phyloP scores from a whole-genome alignment of 1,140 invertebrate species.

The Pomacea maculata region DNA sequence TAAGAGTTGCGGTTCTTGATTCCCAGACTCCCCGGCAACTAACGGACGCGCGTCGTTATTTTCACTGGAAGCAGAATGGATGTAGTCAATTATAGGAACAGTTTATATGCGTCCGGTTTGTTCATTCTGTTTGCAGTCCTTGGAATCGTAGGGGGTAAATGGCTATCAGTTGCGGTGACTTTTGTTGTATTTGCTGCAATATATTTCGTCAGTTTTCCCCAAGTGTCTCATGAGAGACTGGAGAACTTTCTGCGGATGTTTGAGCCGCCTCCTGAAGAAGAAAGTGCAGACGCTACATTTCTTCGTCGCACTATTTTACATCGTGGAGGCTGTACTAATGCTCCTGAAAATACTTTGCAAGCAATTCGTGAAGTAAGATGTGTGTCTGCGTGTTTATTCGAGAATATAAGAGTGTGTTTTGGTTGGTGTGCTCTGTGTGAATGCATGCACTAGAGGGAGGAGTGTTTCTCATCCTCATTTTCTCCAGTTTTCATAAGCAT shows the following conservation, averaged over 20 bases:
- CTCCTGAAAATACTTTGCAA: slow-evolving; percentile 78
- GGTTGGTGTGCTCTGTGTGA: too few species aligned
- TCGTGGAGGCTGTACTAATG: slow-evolving; percentile 76
- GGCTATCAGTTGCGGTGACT: background rate
- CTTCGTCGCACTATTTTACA: slow-evolving; percentile 69
- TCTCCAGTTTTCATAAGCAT: background rate
- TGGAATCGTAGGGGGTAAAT: background rate
- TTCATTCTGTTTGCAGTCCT: background rate
- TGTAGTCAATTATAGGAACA: background rate
- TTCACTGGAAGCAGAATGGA: background rate
- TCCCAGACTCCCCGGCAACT: background rate
- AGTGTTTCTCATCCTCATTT: too few species aligned
- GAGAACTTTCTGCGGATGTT: background rate
- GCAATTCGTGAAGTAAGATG: slow-evolving; percentile 74
- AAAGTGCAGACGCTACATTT: background rate
- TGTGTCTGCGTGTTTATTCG: too few species aligned
- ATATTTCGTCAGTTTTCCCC: background rate
- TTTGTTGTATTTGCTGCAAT: background rate
- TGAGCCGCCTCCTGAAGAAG: background rate
- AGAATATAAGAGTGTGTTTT: too few species aligned
- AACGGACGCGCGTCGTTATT: background rate
- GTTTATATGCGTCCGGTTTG: background rate
- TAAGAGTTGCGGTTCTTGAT: too few species aligned
- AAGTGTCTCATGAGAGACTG: slow-evolving; percentile 5
- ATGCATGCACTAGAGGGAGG: too few species aligned